Base-by-base conservation (phyloP, 2,797 vertebrate genomes). In the Chaunax sp. region DNA sequence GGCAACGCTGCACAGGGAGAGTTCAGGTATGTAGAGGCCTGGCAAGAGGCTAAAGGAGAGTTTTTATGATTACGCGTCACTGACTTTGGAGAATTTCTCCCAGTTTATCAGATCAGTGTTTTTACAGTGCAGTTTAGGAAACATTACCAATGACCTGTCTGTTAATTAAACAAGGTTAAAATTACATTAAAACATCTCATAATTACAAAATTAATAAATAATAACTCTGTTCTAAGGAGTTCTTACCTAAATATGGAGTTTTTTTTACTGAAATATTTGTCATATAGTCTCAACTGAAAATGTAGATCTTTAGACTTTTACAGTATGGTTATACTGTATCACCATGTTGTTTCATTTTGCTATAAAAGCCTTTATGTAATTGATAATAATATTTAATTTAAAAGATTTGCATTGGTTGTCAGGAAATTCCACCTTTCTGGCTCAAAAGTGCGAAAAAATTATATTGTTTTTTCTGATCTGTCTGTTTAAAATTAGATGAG, bases 11-110 rank as follows among this genome's bases (percentile, higher is more conserved):
- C 19, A 62, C 44, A 52, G 38, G 15, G 37, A 46, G 47, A 74
- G 61, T 38, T 55, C 61, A 82, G 75, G 73, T 77, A 78, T 80
- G 55, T 62, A 44, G 54, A 67, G 61, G 22, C 28, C 45, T 1
- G 9, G 40, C 2, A 0, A n/a, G 23, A 61, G 47, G 35, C 51
- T 22, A 55, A 77, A 51, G 10, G 26, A 69, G 23, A 56, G 38
- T 78, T 75, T 63, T 80, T 26, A 50, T 69, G 54, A 56, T 54
- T 49, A 63, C 4, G 4, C 19, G 1, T 53, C 57, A 66, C 37
- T 62, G 57, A 62, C 26, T 70, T 60, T 43, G 65, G 47, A 72
- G 55, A 67, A 72, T 80, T 75, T 64, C 19, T 56, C 37, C 18
- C 1, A 0, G 40, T 33, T 26, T 38, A 47, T 37, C 26, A n/a